Percentiles rank a stretch among this genome's conserved stretches.
Evolutionary conservation across 2,113 vertebrate genomes (phyloP).

Genomic region (Mus pahari): DNA sequence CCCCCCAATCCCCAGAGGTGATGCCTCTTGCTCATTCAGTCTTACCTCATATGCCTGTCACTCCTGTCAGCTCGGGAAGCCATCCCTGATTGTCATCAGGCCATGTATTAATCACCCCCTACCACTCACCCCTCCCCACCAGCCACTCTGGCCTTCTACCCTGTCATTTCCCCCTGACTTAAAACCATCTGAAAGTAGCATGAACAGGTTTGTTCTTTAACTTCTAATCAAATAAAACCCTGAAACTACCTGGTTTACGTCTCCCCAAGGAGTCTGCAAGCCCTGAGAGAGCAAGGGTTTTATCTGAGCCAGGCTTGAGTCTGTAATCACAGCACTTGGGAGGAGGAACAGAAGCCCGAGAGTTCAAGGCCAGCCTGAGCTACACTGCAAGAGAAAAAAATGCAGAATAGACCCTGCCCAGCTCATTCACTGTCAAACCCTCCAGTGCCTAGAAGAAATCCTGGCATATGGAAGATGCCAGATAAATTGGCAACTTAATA

Average conservation of each 20-base stretch:
- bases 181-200: constrained; percentile 35
- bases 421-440: not conserved
- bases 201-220: not conserved
- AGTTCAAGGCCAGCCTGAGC: not conserved
- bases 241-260: not conserved
- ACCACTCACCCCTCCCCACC: not conserved
- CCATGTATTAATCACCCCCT: not conserved
- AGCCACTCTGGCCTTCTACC: not conserved
- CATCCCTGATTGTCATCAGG: not conserved
- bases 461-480: not conserved
- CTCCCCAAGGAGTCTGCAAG: constrained; percentile 34
- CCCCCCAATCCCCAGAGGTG: not conserved
- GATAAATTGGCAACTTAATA: not conserved
- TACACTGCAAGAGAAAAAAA: not conserved
- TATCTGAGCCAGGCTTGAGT: not conserved
- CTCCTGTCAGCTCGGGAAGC: not conserved
- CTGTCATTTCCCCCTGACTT: constrained; percentile 1
- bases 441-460: not conserved
- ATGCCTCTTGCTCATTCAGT: not conserved
- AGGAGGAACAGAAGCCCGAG: not conserved
- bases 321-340: not conserved
- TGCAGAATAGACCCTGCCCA: not conserved
- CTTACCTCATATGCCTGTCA: not conserved
- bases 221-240: not conserved
- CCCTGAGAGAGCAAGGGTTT: not conserved